Percentiles rank a stretch among this genome's conserved stretches.
Conservation (phyloP, 2,113 vertebrate genomes). For the Sapajus apella region DNA sequence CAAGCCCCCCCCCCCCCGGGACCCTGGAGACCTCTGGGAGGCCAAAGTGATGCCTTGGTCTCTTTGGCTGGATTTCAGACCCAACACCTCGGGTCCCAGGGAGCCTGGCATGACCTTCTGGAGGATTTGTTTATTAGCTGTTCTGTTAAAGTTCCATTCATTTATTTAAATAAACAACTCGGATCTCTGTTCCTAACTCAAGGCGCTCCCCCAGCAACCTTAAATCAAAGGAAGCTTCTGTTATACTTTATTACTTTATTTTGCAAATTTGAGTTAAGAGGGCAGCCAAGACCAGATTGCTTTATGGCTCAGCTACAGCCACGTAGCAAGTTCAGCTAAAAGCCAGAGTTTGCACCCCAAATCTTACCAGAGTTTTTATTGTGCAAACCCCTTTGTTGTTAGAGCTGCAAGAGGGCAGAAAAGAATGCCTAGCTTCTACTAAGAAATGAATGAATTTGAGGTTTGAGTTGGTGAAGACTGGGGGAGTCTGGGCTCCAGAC, state of each 20-base stretch:
- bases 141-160: conserved; percentile 72
- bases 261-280: conserved; percentile 54
- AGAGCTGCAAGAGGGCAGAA: background rate
- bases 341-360: background rate
- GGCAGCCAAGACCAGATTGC: conserved; percentile 27
- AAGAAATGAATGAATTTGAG: background rate
- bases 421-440: background rate
- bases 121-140: conserved; percentile 76
- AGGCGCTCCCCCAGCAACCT: conserved; percentile 47
- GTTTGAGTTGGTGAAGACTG: no score
- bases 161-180: conserved; percentile 75
- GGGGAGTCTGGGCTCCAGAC: background rate
- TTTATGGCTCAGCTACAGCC: conserved; percentile 32
- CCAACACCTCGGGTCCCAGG: conserved; percentile 50
- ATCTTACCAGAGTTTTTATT: background rate
- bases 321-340: background rate
- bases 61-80: conserved; percentile 60
- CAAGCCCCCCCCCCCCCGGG: background rate
- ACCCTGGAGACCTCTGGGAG: background rate
- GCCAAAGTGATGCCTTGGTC: background rate
- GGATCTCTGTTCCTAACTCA: conserved; percentile 36
- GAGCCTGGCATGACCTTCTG: conserved; percentile 60
- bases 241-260: conserved; percentile 70
- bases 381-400: background rate
- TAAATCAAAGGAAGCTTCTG: conserved; percentile 78